These are phyloP conservation scores for Ovis aries DNA, from an alignment of 2,113 vertebrate species.

Conservation along the genomic window ARS-UI_Ramb_v3.0 NC_056056.1:82361501-82362000, in stretches of 20 bases:
- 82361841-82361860: background rate
- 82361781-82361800: background rate
- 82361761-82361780: background rate
- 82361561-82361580: background rate
- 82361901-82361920: background rate
- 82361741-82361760: background rate
- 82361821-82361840: background rate
- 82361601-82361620: background rate
- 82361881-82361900: background rate
- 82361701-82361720: background rate
- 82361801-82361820: background rate
- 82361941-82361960: background rate
- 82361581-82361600: background rate
- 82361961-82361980: background rate
- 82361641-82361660: accelerated
- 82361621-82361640: background rate
- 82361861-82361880: background rate
- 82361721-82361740: background rate
- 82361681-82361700: background rate
- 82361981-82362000: background rate
- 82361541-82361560: background rate
- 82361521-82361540: background rate
- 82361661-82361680: background rate
- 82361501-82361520: background rate
- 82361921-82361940: background rate